Evolutionary conservation across 2,888 invertebrate genomes (phyloP), one percentile per base, ranked within the genome.

Genomic region (Exocentrus adspersus): DNA sequence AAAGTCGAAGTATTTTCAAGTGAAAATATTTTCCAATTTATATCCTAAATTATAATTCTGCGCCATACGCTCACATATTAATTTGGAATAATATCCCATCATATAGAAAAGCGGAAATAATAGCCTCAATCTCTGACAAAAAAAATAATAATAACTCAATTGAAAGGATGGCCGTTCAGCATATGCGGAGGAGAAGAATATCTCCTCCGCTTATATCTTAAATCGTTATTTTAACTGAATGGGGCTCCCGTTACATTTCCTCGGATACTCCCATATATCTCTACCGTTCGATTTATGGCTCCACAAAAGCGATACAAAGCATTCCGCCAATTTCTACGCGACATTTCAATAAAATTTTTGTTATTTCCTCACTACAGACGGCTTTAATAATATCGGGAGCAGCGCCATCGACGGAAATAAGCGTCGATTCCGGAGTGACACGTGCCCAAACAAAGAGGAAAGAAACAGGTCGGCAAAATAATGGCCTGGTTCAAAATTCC

Each of bases 271-370:
- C 41, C 51, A 12, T 60, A 42, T 50, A 59, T 51, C 60, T 51
- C 20, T 43, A 24, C 19, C 43, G 48, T 41, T 42, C 42, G 50
- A 60, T 60, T 43, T 54, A 60, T 51, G 51, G n/a, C 32, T 19
- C 6, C 16, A 60, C 43, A 19, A 42, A 53, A 52, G 30, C 42
- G 32, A 60, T 60, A 60, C 51, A 57, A 60, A 60, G 60, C 60
- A 45, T 45, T 53, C 14, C 10, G 42, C 52, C 60, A 60, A 46
- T 60, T 60, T 28, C 52, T 28, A 16, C n/a, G 16, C 37, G 50
- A 52, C 45, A 53, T 57, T 57, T 57, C 57, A 57, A 57, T 57
- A 43, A 52, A 51, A 52, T 53, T 21, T 51, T 51, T 51, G 43
- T 60, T 59, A 48, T 59, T 42, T 51, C 53, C 52, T 41, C 14